Evolutionary conservation across 2,797 vertebrate species (phyloP).

Genomic region (Oreochromis mossambicus): DNA sequence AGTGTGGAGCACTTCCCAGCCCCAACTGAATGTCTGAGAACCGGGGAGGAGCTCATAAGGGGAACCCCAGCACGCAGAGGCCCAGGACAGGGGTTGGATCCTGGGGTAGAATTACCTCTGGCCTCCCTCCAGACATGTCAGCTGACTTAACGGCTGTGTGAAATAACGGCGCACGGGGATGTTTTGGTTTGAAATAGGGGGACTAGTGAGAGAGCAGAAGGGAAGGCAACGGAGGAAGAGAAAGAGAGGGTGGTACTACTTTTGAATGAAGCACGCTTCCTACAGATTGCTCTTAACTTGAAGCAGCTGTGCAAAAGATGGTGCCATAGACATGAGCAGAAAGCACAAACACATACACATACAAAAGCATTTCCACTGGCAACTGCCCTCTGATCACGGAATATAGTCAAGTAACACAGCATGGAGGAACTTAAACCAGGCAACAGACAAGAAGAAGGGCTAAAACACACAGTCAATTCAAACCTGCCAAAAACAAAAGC

Average conservation of each 20-base stretch:
- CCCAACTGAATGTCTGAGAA: conserved; percentile 30
- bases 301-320: conserved; percentile 67
- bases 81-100: conserved; percentile 62
- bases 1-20: conserved; percentile 38
- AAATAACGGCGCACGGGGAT: conserved; percentile 61
- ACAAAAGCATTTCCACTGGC: conserved; percentile 12
- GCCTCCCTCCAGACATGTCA: conserved; percentile 64
- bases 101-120: conserved; percentile 69
- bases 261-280: conserved; percentile 61
- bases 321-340: conserved; percentile 2
- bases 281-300: conserved; percentile 60
- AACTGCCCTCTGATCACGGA: conserved; percentile 32
- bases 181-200: conserved; percentile 73
- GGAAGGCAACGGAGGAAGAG: conserved; percentile 3
- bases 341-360: conserved; percentile 19
- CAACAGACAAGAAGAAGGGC: not conserved
- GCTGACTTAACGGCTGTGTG: conserved; percentile 69
- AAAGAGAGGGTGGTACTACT: conserved; percentile 43
- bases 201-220: conserved; percentile 29
- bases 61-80: conserved; percentile 66
- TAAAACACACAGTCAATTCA: not conserved
- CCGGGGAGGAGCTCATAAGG: conserved; percentile 60
- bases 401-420: conserved; percentile 4
- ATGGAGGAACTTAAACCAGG: not conserved
- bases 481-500: not conserved